Evolutionary conservation across 2,797 vertebrate species (phyloP).

Genomic region (Lagorchestes hirsutus): DNA sequence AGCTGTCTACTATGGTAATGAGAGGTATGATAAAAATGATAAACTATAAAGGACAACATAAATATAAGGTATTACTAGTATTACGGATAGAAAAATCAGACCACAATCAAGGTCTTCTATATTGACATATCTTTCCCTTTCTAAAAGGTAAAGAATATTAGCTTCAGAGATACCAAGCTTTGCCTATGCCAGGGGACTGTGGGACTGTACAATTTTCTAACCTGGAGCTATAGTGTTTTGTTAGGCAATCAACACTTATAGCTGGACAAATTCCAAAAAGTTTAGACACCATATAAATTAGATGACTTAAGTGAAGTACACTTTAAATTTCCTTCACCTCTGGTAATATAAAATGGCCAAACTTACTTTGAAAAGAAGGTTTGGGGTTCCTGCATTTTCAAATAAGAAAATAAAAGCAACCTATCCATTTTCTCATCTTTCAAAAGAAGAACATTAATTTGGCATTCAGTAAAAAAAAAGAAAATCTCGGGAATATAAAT

Average conservation of each 20-base stretch:
- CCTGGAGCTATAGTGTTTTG: background rate
- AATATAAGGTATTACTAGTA: background rate
- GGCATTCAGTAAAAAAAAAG: background rate
- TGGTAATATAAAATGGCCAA: background rate
- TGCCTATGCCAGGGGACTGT: background rate
- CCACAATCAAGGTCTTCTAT: slow-evolving; percentile 25
- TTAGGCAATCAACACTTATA: background rate
- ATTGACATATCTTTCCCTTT: slow-evolving; percentile 20
- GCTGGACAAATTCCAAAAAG: background rate
- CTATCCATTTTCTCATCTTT: background rate
- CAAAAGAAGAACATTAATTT: background rate
- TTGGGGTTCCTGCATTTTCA: background rate
- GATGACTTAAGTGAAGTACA: background rate
- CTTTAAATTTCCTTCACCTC: background rate
- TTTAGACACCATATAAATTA: background rate
- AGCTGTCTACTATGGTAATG: background rate
- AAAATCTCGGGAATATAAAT: background rate
- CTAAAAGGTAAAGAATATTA: slow-evolving; percentile 32
- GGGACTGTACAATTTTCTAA: background rate
- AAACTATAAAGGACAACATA: background rate
- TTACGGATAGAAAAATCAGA: background rate
- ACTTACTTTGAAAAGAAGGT: background rate
- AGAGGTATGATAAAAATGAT: background rate
- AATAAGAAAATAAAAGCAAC: background rate
- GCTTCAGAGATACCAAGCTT: background rate